Evolutionary conservation across 2,888 invertebrate genomes (phyloP), one percentile per base, ranked within the genome.

Genomic region (Dryadula phaetusa): DNA sequence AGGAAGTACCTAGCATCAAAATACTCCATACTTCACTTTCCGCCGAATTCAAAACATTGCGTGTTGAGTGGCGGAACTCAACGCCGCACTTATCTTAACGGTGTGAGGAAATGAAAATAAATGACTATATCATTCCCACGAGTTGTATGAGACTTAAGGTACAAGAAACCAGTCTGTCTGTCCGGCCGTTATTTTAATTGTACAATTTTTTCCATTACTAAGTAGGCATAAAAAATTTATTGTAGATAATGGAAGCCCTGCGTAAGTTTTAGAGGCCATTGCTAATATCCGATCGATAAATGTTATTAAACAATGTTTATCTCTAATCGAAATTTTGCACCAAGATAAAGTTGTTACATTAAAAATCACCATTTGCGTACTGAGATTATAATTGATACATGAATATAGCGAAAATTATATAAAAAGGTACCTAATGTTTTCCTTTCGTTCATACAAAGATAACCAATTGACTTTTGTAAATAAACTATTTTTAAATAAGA

Each of bases 311-410:
- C 56, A 56, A 22, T 28, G 22, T 40, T 40, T 56, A 56, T 56
- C 40, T 56, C 56, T 56, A 56, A 56, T 40, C 40, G 56, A 56
- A 56, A 56, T 56, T n/a, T 56, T 16, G n/a, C 25, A 56, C 37
- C 20, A 1, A 25, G 34, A 22, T 54, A 54, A 56, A 40, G 40
- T 8, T 8, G n/a, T 56, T 40, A 56, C 25, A 25, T 12, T 16
- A 25, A 56, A 10, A 25, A 40, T 56, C 22, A n/a, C 16, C 10
- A 25, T 37, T 56, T 56, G 5, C 54, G 20, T 54, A 20, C 20
- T 6, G 8, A 40, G 40, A 56, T 56, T 22, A 56, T 6, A 40
- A 40, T n/a, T 40, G 37, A 49, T 49, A 49, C n/a, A 56, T 10
- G n/a, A 56, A 10, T 16, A 40, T 40, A 18, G 16, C 1, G 5